phyloP scores from a whole-genome alignment of 2,113 vertebrate species.

The Thunnus thynnus region DNA sequence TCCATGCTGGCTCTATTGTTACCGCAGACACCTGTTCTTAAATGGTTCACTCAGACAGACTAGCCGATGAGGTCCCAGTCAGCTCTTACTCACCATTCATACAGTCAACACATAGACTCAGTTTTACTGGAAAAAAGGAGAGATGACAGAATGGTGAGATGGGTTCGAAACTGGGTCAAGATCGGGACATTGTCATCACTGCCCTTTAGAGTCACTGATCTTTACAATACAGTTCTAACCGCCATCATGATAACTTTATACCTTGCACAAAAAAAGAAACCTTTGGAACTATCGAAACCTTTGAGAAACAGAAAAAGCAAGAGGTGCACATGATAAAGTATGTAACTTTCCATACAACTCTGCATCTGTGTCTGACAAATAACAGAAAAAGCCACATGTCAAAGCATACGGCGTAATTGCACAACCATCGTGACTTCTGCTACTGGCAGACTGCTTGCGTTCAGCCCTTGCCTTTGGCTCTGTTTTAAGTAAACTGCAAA shows the following conservation, averaged over 20 bases:
- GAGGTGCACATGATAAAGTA: neutral
- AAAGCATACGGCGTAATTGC: neutral
- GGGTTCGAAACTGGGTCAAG: neutral
- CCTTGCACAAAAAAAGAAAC: neutral
- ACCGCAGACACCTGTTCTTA: slow-evolving; percentile 48
- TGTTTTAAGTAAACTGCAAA: slow-evolving; percentile 30
- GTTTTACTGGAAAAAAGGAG: slow-evolving; percentile 25
- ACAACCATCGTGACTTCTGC: slow-evolving; percentile 33
- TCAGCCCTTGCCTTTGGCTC: neutral
- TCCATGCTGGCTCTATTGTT: slow-evolving; percentile 37
- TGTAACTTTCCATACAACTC: neutral
- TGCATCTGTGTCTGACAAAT: neutral
- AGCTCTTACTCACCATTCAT: slow-evolving; percentile 36
- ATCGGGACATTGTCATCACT: neutral
- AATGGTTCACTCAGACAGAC: slow-evolving; percentile 24
- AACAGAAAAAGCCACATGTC: slow-evolving; percentile 5
- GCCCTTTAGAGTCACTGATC: neutral
- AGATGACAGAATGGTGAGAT: neutral
- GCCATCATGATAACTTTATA: neutral
- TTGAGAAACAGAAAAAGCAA: neutral
- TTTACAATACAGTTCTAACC: neutral
- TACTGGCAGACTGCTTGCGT: neutral
- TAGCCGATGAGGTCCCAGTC: neutral
- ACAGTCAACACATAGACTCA: neutral
- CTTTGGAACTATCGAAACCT: neutral